Base-by-base conservation (phyloP, 2,797 vertebrate species). In the Coilia nasus region DNA sequence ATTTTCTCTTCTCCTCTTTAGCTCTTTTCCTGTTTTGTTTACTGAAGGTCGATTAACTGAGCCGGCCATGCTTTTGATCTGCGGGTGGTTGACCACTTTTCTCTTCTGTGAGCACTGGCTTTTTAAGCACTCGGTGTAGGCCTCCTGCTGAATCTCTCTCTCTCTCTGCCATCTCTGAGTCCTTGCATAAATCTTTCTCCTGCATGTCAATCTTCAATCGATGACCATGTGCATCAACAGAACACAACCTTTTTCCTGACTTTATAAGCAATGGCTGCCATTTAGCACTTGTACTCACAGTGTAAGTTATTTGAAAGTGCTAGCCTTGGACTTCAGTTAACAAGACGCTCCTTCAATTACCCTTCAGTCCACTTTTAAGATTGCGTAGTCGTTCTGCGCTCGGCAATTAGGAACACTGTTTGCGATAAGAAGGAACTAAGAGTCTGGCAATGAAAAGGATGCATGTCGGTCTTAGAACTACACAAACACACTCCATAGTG, bases 351-450 rank as follows among this genome's bases (percentile, higher is more conserved):
- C 31, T 14, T 78, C 71, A 78, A 78, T 21, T 78, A 35, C 71
- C 17, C 6, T 78, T 19, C 35, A 35, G 35, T 78, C 4, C 9
- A 7, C 50, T 14, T 54, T 54, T 54, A 54, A 54, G 50, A 54
- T 54, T 10, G 50, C 50, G 19, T 44, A 78, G 35, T 31, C 25
- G 5, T 21, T 78, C 6, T 44, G 31, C 6, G 15, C 35, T 9
- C 19, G 17, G 35, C 71, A 78, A 78, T 78, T 78, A 78, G 19
- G 17, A 44, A 31, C 19, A 17, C 71, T 21, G 71, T 78, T 78
- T 31, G 19, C 19, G 71, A 78, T 78, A 78, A 78, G 71, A 78
- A 31, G 71, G 71, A 44, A 78, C 19, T 78, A 78, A 78, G 71
- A 44, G 71, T 78, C 71, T 19, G 71, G 1, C 31, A 78, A 31